Base-by-base conservation (phyloP, 2,888 invertebrate species). In the Heliconius sara region DNA sequence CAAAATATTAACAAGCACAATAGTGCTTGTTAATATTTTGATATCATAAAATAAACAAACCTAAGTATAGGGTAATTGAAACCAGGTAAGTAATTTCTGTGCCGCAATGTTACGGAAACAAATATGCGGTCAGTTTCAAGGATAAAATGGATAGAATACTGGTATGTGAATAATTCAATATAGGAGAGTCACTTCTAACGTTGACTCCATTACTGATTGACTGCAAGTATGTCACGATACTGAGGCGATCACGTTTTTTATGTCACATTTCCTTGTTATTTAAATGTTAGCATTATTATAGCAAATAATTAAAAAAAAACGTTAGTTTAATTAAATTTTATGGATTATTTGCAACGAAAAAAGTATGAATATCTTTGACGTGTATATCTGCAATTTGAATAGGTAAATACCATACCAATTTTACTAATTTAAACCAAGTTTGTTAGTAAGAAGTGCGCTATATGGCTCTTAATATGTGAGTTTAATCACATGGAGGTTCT, bases 111-210 rank as follows among this genome's bases (percentile, higher is more conserved):
- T 81, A 84, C 84, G 85, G 85, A 85, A 85, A 85, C 83, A 79
- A 80, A 79, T 84, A 80, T 81, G 81, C 81, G 82, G 84, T 75
- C 83, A 82, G 82, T 84, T 84, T 85, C 85, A 85, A 85, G 85
- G 85, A 84, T 84, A 84, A 80, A 63, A 52, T 63, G 63, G 25
- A 77, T 60, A 74, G 73, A 67, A 73, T 30, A 74, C 39, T 60
- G 57, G 60, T 78, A 78, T 73, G 67, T 68, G 74, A 39, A 63
- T 68, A 68, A 47, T 74, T 67, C 10, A 74, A 60, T 67, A 68
- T 52, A 74, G 66, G 73, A 66, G 78, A 78, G 57, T 66, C 57
- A 52, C 25, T 34, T 67, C 57, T 78, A 73, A 57, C 60, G 73
- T 27, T 57, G 60, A 78, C 43, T 74, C 67, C 67, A 60, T 74